phyloP scores from a whole-genome alignment of 2,888 invertebrate genomes.

The Taphrorychus bicolor region DNA sequence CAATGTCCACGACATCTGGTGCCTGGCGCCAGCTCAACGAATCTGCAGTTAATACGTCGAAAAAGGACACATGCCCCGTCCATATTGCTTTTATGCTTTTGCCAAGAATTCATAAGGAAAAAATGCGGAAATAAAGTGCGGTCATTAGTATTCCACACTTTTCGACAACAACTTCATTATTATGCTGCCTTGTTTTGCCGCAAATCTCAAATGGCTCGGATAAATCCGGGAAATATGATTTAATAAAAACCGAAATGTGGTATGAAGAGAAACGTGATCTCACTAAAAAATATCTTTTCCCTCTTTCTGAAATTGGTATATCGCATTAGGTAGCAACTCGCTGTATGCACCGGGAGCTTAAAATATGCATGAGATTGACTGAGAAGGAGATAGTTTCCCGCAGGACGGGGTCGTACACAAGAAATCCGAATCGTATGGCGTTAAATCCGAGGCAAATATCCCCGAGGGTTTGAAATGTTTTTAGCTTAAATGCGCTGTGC shows the following conservation, averaged over 20 bases:
- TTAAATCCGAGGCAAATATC: constrained; percentile 6
- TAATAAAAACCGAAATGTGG: constrained; percentile 32
- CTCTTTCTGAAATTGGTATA: not conserved
- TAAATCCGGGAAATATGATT: constrained; percentile 27
- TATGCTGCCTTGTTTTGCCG: constrained; percentile 10
- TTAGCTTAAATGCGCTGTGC: constrained; percentile 6
- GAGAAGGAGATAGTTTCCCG: not conserved
- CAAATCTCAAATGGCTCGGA: constrained; percentile 22
- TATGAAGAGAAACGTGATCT: constrained; percentile 30
- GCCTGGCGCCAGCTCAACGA: constrained; percentile 8
- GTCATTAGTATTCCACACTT: constrained; percentile 6
- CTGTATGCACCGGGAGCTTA: not conserved
- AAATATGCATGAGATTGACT: constrained; percentile 1
- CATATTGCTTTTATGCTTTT: not conserved
- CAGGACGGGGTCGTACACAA: not conserved
- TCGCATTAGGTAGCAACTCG: not conserved
- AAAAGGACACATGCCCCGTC: too few species aligned
- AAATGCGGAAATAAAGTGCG: not conserved
- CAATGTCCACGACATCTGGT: constrained; percentile 28
- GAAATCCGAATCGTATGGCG: not conserved
- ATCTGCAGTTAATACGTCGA: constrained; percentile 27
- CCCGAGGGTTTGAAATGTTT: constrained; percentile 6
- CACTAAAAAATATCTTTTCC: constrained; percentile 29
- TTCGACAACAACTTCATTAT: constrained; percentile 13
- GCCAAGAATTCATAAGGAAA: constrained; percentile 9